A percentile compares a stretch with the other conserved stretches of the same genome.
Evolutionary conservation across 2,113 vertebrate genomes (phyloP).

Genomic region (Rhynchopsitta pachyrhyncha): DNA sequence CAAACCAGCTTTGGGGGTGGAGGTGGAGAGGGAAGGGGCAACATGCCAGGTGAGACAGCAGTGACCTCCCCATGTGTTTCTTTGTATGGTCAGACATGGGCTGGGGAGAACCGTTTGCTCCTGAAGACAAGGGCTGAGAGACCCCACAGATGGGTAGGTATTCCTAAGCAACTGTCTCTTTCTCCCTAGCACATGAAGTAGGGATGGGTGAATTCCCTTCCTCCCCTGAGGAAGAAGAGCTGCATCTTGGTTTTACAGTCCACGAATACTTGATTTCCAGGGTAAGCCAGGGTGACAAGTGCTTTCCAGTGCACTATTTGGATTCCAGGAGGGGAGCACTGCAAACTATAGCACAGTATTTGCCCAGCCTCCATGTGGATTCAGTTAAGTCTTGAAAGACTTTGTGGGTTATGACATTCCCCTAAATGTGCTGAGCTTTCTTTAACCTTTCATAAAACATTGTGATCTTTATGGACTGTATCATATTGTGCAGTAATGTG

Average conservation of each 20-base stretch:
- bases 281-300: neutral
- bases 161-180: fast-evolving
- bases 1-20: neutral
- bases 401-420: slow-evolving; percentile 89
- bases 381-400: slow-evolving; percentile 84
- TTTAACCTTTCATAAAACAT: slow-evolving; percentile 99
- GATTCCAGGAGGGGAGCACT: neutral
- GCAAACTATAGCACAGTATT: slow-evolving; percentile 3
- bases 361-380: slow-evolving; percentile 71
- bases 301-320: neutral
- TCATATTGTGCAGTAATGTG: slow-evolving; percentile 99
- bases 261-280: neutral
- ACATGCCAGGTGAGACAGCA: fast-evolving
- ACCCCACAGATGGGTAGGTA: fast-evolving
- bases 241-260: neutral
- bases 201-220: neutral
- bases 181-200: neutral
- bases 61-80: fast-evolving
- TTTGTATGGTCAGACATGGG: neutral
- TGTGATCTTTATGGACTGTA: slow-evolving; percentile 99
- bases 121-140: neutral
- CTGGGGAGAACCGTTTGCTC: neutral
- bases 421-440: slow-evolving; percentile 99
- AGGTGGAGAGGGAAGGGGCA: neutral
- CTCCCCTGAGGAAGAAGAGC: neutral